A percentile compares a stretch with the other conserved stretches of the same genome.
These are phyloP conservation scores for Lepidocyrtinus sp. DNA, from an alignment of 2,888 invertebrate species.

Conservation along the genomic window DNA sequence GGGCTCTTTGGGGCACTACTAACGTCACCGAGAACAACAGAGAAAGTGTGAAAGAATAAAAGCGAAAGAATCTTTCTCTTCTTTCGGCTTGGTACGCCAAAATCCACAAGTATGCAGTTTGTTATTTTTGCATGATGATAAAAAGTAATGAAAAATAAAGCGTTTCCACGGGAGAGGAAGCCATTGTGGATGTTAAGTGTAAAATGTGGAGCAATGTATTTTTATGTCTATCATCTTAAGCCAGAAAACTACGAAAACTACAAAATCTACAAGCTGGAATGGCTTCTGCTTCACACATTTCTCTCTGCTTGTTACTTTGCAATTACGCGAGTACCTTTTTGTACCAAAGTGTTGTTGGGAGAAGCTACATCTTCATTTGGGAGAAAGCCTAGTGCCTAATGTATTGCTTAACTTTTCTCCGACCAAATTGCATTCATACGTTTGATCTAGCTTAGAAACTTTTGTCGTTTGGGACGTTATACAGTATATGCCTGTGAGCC, in stretches of 20 bases:
- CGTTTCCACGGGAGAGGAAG: background rate
- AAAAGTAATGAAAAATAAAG: background rate
- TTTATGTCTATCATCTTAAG: background rate
- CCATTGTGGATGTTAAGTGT: background rate
- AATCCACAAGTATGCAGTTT: background rate
- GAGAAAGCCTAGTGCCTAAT: background rate
- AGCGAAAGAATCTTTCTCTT: background rate
- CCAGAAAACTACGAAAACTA: background rate
- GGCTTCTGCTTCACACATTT: background rate
- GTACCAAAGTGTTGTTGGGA: too few relatives aligned
- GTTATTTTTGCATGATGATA: background rate
- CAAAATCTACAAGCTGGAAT: background rate
- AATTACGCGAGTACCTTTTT: background rate
- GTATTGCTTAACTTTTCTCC: too few relatives aligned
- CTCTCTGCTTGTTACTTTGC: background rate
- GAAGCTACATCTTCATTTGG: background rate
- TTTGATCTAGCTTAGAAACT: too few relatives aligned
- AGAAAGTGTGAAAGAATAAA: conserved; percentile 24
- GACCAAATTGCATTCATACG: background rate
- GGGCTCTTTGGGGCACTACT: conserved; percentile 10
- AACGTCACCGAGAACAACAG: conserved; percentile 24
- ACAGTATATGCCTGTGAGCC: too few relatives aligned
- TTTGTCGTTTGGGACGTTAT: too few relatives aligned
- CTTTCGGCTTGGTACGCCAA: background rate
- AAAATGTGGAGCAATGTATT: background rate